Percentiles rank a stretch among this genome's conserved stretches.
These are phyloP conservation scores for Artibeus jamaicensis DNA, from an alignment of 2,797 vertebrate species.

Conservation along the genomic window DNA sequence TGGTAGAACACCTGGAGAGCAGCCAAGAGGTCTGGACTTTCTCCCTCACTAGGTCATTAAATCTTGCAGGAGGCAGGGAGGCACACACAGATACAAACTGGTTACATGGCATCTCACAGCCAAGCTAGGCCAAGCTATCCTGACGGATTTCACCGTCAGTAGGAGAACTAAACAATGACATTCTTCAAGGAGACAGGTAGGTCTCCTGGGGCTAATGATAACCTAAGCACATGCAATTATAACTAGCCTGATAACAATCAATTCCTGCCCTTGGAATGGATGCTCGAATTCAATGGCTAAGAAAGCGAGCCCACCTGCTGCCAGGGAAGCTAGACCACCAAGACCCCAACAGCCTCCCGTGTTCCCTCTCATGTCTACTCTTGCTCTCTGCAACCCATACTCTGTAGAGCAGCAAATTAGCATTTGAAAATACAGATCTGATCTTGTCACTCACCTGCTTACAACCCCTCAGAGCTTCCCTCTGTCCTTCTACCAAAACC, in stretches of 20 bases:
- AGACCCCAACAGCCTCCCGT: background rate
- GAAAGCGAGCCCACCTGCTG: background rate
- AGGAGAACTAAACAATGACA: background rate
- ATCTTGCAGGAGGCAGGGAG: background rate
- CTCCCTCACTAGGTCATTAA: conserved; percentile 53
- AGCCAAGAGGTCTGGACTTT: conserved; percentile 50
- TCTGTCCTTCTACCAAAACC: background rate
- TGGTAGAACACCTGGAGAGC: conserved; percentile 13
- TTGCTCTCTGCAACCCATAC: background rate
- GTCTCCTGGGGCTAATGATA: conserved; percentile 43
- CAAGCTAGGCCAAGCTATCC: conserved; percentile 38
- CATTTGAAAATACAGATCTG: background rate
- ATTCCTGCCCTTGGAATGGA: background rate
- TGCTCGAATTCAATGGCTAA: background rate
- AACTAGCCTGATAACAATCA: conserved; percentile 16
- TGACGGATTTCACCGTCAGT: conserved; percentile 40
- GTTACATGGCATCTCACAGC: conserved; percentile 44
- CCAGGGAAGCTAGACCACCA: background rate
- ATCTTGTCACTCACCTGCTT: background rate
- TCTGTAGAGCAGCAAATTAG: background rate
- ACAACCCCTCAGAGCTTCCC: background rate
- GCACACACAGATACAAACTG: background rate
- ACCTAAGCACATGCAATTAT: conserved; percentile 22
- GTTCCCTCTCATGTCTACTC: background rate
- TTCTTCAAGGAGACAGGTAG: conserved; percentile 54